Percentiles rank a stretch among this genome's conserved stretches.
Evolutionary conservation across 2,113 vertebrate genomes (phyloP).

Genomic region (Pedetes capensis): DNA sequence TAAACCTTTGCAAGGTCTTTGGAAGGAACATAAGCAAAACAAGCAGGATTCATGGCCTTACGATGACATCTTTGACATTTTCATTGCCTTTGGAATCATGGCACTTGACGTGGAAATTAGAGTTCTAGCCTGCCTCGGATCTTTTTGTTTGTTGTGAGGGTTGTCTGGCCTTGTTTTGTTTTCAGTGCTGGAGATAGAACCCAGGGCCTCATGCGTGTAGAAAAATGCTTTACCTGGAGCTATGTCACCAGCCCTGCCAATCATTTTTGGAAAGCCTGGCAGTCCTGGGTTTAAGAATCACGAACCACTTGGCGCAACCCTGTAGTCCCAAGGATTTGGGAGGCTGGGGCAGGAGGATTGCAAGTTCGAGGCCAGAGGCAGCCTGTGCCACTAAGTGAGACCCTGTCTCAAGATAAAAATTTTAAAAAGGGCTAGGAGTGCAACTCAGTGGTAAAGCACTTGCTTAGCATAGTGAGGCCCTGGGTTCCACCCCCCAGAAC

Average conservation of each 20-base stretch:
- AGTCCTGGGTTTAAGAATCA: neutral
- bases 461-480: too few relatives aligned
- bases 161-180: neutral
- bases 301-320: too few relatives aligned
- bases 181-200: neutral
- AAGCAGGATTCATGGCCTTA: too few relatives aligned
- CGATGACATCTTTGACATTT: neutral
- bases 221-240: neutral
- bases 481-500: too few relatives aligned
- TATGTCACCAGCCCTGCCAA: neutral
- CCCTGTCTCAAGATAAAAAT: too few relatives aligned
- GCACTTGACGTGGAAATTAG: neutral
- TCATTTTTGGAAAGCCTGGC: neutral
- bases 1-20: neutral
- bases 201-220: neutral
- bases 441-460: too few relatives aligned
- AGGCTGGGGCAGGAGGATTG: too few relatives aligned
- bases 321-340: too few relatives aligned
- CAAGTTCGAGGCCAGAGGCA: too few relatives aligned
- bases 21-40: neutral
- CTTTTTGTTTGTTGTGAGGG: neutral
- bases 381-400: too few relatives aligned
- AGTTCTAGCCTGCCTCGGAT: neutral
- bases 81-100: neutral
- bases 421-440: too few relatives aligned